Evolutionary conservation across 2,113 vertebrate species (phyloP), one percentile per base, ranked within the genome.

Genomic region (Ursus arctos): DNA sequence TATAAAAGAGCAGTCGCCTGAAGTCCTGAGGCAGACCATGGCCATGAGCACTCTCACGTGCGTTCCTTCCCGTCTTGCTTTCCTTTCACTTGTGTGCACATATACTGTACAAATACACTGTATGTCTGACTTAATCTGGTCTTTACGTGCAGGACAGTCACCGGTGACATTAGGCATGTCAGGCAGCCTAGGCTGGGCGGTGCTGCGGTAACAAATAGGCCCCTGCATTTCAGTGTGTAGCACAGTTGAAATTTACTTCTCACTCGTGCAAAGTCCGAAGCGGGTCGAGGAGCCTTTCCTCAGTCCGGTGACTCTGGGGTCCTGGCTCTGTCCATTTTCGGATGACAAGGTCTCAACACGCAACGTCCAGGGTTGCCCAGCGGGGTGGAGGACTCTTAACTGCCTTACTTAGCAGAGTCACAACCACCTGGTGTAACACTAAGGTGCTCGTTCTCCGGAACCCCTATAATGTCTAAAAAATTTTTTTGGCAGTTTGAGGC

Each of bases 401-500:
- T 13, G 5, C n/a, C 87, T 55, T 8, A 21, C 69, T 14, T 3
- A 18, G 72, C n/a, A 49, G 15, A 31, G 19, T 14, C 3, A 3
- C 2, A 16, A 1, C 28, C 57, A 22, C 10, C 9, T 1, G 10
- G 31, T 3, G 4, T 2, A 1, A 6, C 16, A 13, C 22, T 47
- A 2, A 43, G 33, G 65, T 0, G 19, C 31, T 65, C 7, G 1
- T 61, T 53, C 28, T 81, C 88, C 24, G 3, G 33, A 65, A 24
- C 8, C 21, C n/a, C 2, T 1, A 11, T 28, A 19, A 33, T 9
- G 4, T 33, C 77, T 28, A n/a, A 28, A 13, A 61, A 0, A 61
- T 0, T 1, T 2, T 2, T 55, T 22, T 57, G 14, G 65, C 43
- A 31, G 79, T 76, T 26, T 3, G 24, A 22, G 88, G 55, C 51